Evolutionary conservation across 2,113 vertebrate species (phyloP).

Genomic region (Pristiophorus japonicus): DNA sequence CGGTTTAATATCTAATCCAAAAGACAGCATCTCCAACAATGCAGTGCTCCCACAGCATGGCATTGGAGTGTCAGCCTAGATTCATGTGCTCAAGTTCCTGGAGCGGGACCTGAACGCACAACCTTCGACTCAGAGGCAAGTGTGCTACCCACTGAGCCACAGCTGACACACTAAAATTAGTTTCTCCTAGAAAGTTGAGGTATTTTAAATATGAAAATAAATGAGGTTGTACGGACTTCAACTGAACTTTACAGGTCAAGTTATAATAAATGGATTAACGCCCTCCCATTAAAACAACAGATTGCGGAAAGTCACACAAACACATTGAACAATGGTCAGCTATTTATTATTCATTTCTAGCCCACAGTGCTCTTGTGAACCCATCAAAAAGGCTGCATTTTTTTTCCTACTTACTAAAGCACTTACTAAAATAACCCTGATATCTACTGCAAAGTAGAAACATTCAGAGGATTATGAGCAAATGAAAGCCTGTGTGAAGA

Average conservation of each 20-base stretch:
- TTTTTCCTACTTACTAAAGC: not conserved
- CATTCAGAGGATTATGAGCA: not conserved
- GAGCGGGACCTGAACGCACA: no score
- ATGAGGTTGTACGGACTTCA: not conserved
- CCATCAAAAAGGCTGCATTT: not conserved
- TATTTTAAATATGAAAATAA: not conserved
- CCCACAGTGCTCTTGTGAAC: not conserved
- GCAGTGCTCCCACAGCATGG: no score
- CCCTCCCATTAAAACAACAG: not conserved
- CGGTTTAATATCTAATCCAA: no score
- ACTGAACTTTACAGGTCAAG: not conserved
- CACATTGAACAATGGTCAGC: not conserved
- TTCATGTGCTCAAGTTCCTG: no score
- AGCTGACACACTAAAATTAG: not conserved
- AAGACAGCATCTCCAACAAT: no score
- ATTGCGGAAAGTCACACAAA: not conserved
- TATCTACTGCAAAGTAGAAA: not conserved
- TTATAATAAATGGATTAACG: not conserved
- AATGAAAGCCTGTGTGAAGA: not conserved
- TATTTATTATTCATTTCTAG: not conserved
- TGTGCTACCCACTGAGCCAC: no score
- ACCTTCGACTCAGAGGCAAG: no score
- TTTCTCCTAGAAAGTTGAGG: not conserved
- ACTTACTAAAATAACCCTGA: not conserved
- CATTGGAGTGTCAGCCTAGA: no score